These are phyloP conservation scores for Limosa lapponica DNA, from an alignment of 2,797 vertebrate species.

Conservation along the genomic window DNA sequence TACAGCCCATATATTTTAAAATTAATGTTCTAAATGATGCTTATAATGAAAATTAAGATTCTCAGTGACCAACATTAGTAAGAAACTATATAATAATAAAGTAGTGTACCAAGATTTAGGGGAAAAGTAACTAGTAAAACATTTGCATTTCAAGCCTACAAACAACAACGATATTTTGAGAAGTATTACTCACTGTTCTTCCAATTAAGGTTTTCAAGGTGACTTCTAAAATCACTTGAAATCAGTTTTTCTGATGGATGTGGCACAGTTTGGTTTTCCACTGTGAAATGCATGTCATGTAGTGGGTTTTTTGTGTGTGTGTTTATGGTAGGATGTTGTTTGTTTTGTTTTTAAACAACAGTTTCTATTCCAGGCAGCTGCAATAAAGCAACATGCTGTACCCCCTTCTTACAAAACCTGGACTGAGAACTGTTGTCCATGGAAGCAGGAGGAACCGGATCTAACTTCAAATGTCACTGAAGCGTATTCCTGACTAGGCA, in stretches of 20 bases:
- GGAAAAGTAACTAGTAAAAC: not conserved
- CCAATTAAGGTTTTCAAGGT: not conserved
- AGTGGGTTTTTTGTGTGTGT: not conserved
- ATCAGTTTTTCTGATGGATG: not conserved
- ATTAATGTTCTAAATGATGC: not conserved
- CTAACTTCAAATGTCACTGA: not conserved
- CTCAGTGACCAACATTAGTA: not conserved
- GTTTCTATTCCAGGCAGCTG: not conserved
- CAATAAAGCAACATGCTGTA: not conserved
- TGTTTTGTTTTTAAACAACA: not conserved
- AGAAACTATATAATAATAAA: not conserved
- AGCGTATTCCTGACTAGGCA: not conserved
- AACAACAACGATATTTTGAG: not conserved
- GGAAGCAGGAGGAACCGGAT: not conserved
- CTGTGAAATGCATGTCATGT: not conserved
- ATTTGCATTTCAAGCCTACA: not conserved
- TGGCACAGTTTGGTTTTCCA: not conserved
- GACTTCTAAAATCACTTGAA: not conserved
- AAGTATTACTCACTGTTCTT: not conserved
- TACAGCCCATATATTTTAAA: not conserved
- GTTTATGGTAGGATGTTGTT: not conserved
- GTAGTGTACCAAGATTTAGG: not conserved
- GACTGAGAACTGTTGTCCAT: not conserved
- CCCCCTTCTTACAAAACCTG: not conserved
- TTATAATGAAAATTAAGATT: not conserved